A percentile compares a stretch with the other conserved stretches of the same genome.
Evolutionary conservation across 2,113 vertebrate genomes (phyloP).

Genomic region (Saccopteryx leptura): DNA sequence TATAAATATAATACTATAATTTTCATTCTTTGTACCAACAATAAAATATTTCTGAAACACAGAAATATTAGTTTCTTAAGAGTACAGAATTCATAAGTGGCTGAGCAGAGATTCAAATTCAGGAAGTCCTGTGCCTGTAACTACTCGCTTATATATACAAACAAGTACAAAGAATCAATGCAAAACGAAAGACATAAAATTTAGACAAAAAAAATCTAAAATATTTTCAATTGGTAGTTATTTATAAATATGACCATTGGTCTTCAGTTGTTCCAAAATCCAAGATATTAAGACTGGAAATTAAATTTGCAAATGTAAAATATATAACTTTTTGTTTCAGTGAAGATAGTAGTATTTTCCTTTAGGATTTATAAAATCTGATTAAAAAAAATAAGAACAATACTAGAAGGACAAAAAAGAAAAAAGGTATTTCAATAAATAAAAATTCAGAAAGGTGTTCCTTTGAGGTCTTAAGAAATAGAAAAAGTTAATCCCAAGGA

Average conservation of each 20-base stretch:
- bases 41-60: not conserved
- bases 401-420: not conserved
- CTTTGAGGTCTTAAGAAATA: not conserved
- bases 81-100: not conserved
- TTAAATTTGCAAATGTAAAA: not conserved
- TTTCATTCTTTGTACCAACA: not conserved
- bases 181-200: not conserved
- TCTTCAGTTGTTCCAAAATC: slow-evolving; percentile 34
- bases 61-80: not conserved
- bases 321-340: not conserved
- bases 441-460: slow-evolving; percentile 12
- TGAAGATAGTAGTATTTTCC: not conserved
- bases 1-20: not conserved
- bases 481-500: not conserved
- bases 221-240: not conserved
- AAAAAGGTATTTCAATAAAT: not conserved
- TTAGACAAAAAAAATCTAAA: not conserved
- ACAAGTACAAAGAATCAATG: not conserved
- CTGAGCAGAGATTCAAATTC: not conserved
- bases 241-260: not conserved
- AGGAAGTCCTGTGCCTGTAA: not conserved
- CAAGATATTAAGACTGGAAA: not conserved
- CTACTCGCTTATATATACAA: not conserved
- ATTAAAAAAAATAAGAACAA: not conserved
- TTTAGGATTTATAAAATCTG: not conserved